Base-by-base conservation (phyloP, 2,797 vertebrate species). In the Pseudopleuronectes americanus region DNA sequence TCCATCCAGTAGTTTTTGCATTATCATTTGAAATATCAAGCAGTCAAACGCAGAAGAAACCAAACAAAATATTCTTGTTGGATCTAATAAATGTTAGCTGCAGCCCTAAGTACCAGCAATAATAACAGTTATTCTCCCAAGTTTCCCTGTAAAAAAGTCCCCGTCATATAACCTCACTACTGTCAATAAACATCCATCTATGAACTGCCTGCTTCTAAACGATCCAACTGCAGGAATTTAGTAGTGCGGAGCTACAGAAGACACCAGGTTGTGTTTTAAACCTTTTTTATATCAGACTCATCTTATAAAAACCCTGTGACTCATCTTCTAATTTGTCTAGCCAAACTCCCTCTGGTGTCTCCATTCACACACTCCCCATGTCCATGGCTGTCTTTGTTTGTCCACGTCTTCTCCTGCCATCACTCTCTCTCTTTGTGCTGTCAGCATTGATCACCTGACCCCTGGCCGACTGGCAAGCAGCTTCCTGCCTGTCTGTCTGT, bases 401-500 rank as follows among this genome's bases (percentile, higher is more conserved):
- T 38, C 56, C 47, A 58, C 49, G 65, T 71, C 64, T 71, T 73
- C 59, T 57, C 54, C 54, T 19, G 19, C 51, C 13, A 7, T 70
- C 59, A 62, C 52, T 72, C 45, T 68, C 36, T 65, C 57, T 51
- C 33, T 38, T 22, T 45, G 48, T 33, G 16, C 61, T 64, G 73
- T 71, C 57, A 51, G 66, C 60, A 71, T 61, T 68, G 84, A 81
- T 90, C 89, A 92, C 82, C 79, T 93, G 92, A 92, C 79, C 67
- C 60, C 60, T 21, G 59, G 73, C 73, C 81, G 81, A 87, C 87
- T 58, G 74, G 28, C 73, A 71, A 76, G 79, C 77, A 61, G 81
- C 74, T 76, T 88, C 84, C 74, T 72, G 71, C 77, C 79, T 67
- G 83, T 28, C 77, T 72, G 89, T 85, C 90, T 89, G 57, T 84